Evolutionary conservation across 2,113 vertebrate genomes (phyloP), one percentile per base, ranked within the genome.

Genomic region (Penelope pileata): DNA sequence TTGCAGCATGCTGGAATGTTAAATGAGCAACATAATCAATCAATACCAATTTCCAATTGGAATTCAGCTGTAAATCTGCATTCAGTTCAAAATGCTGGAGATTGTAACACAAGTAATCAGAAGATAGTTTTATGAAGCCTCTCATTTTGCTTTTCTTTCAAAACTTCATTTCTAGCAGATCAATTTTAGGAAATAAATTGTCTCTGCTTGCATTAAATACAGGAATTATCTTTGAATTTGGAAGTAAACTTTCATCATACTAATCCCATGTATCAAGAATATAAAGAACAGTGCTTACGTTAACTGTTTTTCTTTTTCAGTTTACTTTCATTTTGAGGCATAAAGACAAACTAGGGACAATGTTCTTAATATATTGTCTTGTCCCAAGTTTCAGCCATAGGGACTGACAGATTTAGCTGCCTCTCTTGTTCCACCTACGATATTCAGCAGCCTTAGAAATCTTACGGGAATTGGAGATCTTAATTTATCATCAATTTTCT

Each of bases 221-320:
- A 83, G n/a, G 24, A 70, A 29, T 72, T 85, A 87, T 53, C 64
- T 94, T 63, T 74, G 56, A 75, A 90, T 85, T 92, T 62, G 51
- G 66, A 84, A 19, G 83, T 59, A 83, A 68, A 54, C 23, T 92
- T 97, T 42, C 83, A 92, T 76, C 56, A 84, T 22, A 62, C 29
- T 91, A 96, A 94, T 83, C 60, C 87, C 93, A 93, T 10, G n/a
- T 86, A 69, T 54, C 21, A 93, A 86, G 81, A 67, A 94, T 54
- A 64, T 74, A 95, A 93, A 91, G 74, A 95, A 94, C 59, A 88
- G 92, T 92, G 85, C 56, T 88, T 93, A 94, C 64, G 83, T 88
- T 96, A 76, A 89, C 91, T 92, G 86, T 93, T 90, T 76, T 93
- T 93, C 88, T 93, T 91, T 95, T 90, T 96, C 92, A 95, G 79